These are phyloP conservation scores for Glareola pratincola DNA, from an alignment of 2,113 vertebrate genomes.

Conservation along the genomic window DNA sequence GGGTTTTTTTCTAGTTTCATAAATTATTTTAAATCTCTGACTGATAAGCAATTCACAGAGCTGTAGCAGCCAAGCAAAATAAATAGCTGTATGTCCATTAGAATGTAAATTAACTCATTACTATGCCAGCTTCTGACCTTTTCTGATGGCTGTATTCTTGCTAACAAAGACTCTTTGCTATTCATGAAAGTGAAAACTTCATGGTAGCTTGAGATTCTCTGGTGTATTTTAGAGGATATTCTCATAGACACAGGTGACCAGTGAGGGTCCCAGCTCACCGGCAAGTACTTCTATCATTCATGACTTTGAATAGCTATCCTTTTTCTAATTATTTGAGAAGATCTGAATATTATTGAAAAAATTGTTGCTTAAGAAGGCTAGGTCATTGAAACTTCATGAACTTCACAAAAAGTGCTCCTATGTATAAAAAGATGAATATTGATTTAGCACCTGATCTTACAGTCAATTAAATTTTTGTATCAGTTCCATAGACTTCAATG, in stretches of 20 bases:
- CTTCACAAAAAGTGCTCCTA: not conserved
- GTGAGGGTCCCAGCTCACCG: not conserved
- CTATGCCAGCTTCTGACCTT: constrained; percentile 53
- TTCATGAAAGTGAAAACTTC: constrained; percentile 46
- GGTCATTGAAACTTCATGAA: not conserved
- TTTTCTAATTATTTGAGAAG: constrained; percentile 9
- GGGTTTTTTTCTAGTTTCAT: constrained; percentile 11
- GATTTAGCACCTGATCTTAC: not conserved
- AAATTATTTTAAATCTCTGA: constrained; percentile 45
- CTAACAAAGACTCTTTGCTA: constrained; percentile 42
- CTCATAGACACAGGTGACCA: not conserved
- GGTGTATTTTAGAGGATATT: constrained; percentile 15
- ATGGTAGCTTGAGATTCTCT: not conserved
- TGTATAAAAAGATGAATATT: not conserved
- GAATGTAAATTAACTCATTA: constrained; percentile 72
- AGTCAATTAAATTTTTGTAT: not conserved
- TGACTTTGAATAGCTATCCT: constrained; percentile 10
- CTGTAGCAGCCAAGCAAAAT: constrained; percentile 43
- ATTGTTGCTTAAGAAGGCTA: not conserved
- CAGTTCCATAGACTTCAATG: not conserved
- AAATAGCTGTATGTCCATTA: constrained; percentile 53
- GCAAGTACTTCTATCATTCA: not conserved
- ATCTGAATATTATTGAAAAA: not conserved
- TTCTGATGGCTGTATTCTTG: constrained; percentile 49
- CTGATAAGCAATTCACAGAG: constrained; percentile 55